These are phyloP conservation scores for Istiophorus platypterus DNA, from an alignment of 2,113 vertebrate genomes.

Conservation along the genomic window DNA sequence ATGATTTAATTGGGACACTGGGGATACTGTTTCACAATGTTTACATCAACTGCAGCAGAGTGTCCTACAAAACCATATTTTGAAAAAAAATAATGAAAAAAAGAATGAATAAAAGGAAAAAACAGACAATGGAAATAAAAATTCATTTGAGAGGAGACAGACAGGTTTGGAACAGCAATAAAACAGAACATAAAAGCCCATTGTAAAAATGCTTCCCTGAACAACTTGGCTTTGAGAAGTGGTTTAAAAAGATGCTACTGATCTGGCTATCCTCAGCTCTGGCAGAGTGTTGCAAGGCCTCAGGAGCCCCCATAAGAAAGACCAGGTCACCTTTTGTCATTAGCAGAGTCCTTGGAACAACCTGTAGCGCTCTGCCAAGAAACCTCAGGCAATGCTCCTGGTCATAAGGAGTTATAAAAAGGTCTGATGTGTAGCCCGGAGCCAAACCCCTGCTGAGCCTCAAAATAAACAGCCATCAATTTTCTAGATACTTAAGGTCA, in stretches of 20 bases:
- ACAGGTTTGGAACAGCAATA: conserved; percentile 33
- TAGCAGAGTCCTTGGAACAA: conserved; percentile 43
- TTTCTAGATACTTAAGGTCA: conserved; percentile 50
- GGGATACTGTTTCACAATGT: conserved; percentile 38
- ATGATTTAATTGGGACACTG: conserved; percentile 25
- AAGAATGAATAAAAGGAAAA: conserved; percentile 18
- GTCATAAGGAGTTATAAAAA: conserved; percentile 46
- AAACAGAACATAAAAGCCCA: conserved; percentile 36
- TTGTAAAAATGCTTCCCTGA: conserved; percentile 42
- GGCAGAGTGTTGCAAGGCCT: conserved; percentile 29
- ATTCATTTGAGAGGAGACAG: conserved; percentile 15
- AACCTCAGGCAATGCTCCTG: conserved; percentile 17
- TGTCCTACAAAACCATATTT: conserved; percentile 2
- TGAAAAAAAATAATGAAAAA: not conserved
- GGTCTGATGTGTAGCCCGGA: conserved; percentile 54
- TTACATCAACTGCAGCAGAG: conserved; percentile 36
- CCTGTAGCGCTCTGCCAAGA: conserved; percentile 49
- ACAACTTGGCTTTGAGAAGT: conserved; percentile 20
- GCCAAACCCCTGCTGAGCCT: conserved; percentile 51
- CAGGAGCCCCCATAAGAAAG: conserved; percentile 33
- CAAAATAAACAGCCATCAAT: conserved; percentile 67
- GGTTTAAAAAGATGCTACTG: conserved; percentile 48
- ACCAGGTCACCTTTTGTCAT: conserved; percentile 47
- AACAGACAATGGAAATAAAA: conserved; percentile 35
- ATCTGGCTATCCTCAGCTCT: conserved; percentile 47